Base-by-base conservation (phyloP, 2,113 vertebrate genomes). In the Scomber japonicus region DNA sequence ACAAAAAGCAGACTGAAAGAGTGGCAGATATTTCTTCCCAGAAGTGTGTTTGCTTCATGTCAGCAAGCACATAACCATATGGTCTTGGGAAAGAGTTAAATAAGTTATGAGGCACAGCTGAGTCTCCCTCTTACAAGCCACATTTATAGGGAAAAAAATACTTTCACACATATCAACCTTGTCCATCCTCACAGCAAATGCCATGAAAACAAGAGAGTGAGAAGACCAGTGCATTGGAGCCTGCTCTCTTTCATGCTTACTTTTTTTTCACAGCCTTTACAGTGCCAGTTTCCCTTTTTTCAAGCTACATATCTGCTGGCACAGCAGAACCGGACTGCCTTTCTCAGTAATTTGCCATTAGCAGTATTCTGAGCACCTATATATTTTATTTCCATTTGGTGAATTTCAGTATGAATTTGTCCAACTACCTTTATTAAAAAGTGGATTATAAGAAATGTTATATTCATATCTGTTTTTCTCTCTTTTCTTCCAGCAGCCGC, bases 61-160 rank as follows among this genome's bases (percentile, higher is more conserved):
- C 87, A 89, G 82, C 78, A 17, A 75, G 83, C 83, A 77, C 59
- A 79, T 68, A 88, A 84, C 91, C 94, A 94, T 94, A 95, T 94
- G 94, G 93, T 85, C 88, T 85, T 65, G 80, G 86, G 92, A 92
- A 95, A 90, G 86, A 88, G 88, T 89, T 95, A 90, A 95, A 94
- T 94, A 94, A 95, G 88, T 93, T 75, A 95, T 91, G 91, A 93
- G 69, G 72, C 51, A 1, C 90, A 88, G 92, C 91, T 89, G 91
- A 92, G 85, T 82, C 80, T 80, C 77, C 68, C 71, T 85, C 77
- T 85, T 85, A 70, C 79, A 82, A 56, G 65, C 55, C 49, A 75
- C 73, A 73, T 81, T 91, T 80, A 67, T 68, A 11, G 44, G 44
- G 24, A 53, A 81, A 74, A 71, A 78, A 63, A 79, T 74, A 81